Base-by-base conservation (phyloP, 1,140 invertebrate species). In the Helicoverpa zea region DNA sequence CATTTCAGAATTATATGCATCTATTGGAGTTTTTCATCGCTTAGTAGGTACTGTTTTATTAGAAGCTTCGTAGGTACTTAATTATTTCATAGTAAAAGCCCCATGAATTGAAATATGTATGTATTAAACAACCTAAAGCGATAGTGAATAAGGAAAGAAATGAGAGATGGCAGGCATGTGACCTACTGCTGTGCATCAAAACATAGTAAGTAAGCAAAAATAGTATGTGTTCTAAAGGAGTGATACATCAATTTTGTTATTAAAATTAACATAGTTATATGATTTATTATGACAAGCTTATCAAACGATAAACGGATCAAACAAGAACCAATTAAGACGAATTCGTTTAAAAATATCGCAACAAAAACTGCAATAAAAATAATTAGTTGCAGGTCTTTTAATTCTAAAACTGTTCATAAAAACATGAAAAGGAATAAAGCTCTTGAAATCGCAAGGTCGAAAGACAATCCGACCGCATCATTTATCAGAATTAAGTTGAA, bases 401-500 rank as follows among this genome's bases (percentile, higher is more conserved):
- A 63, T 43, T 43, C 43, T 66, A 18, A 63, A 76, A 76, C 59
- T 51, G 14, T 63, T n/a, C 54, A 77, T 54, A 77, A 77, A 64
- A 77, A 77, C 68, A 16, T 61, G n/a, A 54, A 77, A 64, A 77
- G 16, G 54, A 30, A 29, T 47, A 43, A 47, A 43, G 49, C 66
- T 77, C 74, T 51, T 63, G 49, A 43, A 77, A 77, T 66, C 47
- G 61, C 75, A 77, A 77, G 75, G 75, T 77, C 75, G 75, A 43
- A 2, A 77, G 23, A 64, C 74, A 76, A 64, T 76, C n/a, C 9
- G 23, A 51, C 23, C 23, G 75, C 75, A 77, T 77, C 75, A 77
- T 77, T 77, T 77, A 77, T 77, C 75, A 66, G 59, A 54, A 63
- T 77, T 77, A 77, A 77, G 74, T 29, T 29, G 75, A 77, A 54